Evolutionary conservation across 2,797 vertebrate species (phyloP), one percentile per base, ranked within the genome.

Genomic region (Avahi laniger): DNA sequence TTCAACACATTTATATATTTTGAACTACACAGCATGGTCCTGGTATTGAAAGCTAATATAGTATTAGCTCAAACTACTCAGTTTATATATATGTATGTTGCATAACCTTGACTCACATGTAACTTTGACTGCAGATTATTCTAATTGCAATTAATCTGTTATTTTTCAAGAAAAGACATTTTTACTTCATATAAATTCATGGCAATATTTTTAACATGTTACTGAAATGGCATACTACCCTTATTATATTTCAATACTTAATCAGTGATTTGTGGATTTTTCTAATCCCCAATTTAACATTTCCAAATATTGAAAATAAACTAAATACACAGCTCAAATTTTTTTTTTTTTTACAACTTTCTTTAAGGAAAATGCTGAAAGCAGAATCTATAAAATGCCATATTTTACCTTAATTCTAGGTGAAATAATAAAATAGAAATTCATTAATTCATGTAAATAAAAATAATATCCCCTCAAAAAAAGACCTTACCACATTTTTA

Each of bases 401-500:
- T 94, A 81, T 79, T 91, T 94, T 96, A 95, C 80, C 94, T 92
- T 94, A 88, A 89, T 93, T 89, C 94, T 89, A 93, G 57, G 13
- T 86, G 79, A 96, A 97, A 97, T 94, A 94, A 96, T 97, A 93
- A 98, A 97, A 96, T 89, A 96, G 91, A 96, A 97, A 96, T 85
- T 96, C 78, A 95, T 84, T 94, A 75, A 90, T 95, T 96, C 46
- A 35, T 84, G 38, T 97, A 86, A 97, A 91, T 88, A 96, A 97
- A 96, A 93, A 95, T 73, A 91, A 96, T 75, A 93, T 46, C 86
- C 48, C 67, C 63, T 96, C 63, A 94, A 81, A 95, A 95, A 81
- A 91, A 96, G 76, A 50, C 38, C 79, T 78, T 94, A 67, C 13
- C 41, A 94, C n/a, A 89, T 79, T 35, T 94, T 86, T 93, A 96